Evolutionary conservation across 35 echinoderm and acorn worm genomes (phyloP).

Genomic region (Heliocidaris tuberculata): DNA sequence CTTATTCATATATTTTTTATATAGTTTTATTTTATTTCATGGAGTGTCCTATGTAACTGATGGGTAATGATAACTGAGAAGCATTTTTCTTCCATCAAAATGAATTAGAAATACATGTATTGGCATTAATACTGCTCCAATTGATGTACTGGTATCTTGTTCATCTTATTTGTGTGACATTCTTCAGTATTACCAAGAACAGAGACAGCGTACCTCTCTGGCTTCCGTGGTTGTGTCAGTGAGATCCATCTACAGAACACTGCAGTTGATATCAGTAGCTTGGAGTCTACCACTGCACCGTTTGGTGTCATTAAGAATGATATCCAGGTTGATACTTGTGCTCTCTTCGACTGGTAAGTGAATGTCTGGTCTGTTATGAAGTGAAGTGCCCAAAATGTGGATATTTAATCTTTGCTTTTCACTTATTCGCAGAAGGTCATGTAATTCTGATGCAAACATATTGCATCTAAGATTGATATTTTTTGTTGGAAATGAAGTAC

Average conservation of each 20-base stretch:
- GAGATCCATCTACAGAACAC: constrained; percentile 58
- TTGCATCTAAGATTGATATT: too few relatives aligned
- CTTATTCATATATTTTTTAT: too few relatives aligned
- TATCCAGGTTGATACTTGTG: constrained; percentile 76
- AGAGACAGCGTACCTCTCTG: constrained; percentile 46
- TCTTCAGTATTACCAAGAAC: background rate
- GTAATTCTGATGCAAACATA: too few relatives aligned
- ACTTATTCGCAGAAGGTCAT: too few relatives aligned
- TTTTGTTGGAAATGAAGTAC: too few relatives aligned
- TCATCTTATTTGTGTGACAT: background rate
- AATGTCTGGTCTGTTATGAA: background rate
- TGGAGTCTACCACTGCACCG: background rate
- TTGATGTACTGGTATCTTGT: background rate
- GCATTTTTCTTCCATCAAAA: too few relatives aligned
- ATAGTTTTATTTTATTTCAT: too few relatives aligned
- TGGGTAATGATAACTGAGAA: too few relatives aligned
- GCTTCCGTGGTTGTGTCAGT: constrained; percentile 85
- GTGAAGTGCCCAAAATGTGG: background rate
- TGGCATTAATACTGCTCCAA: too few relatives aligned
- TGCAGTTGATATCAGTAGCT: constrained; percentile 53
- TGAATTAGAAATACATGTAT: too few relatives aligned
- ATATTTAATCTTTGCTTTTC: background rate
- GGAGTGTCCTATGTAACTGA: too few relatives aligned
- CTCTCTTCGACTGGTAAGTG: constrained; percentile 75
- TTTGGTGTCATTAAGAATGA: constrained; percentile 40